Base-by-base conservation (phyloP, 53 echinoderm and acorn worm genomes). In the Henricia sp. region DNA sequence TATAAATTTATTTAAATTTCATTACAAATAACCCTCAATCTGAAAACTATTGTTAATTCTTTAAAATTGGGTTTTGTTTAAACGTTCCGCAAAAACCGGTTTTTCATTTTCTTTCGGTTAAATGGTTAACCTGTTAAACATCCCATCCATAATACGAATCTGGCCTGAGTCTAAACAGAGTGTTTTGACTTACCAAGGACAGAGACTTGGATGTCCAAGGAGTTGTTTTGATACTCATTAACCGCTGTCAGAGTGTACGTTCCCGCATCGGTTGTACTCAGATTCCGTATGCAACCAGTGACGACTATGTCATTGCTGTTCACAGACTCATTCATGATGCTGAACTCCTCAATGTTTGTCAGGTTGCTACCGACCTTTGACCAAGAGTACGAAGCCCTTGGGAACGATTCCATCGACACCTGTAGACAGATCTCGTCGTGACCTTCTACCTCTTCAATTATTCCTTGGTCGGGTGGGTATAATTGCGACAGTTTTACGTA, bases 121-220 rank as follows among this genome's bases (percentile, higher is more conserved):
- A n/a, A n/a, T n/a, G n/a, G n/a, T n/a, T n/a, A n/a, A n/a, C n/a
- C n/a, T n/a, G n/a, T n/a, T n/a, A n/a, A n/a, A n/a, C n/a, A n/a
- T n/a, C n/a, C n/a, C n/a, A n/a, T n/a, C n/a, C n/a, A n/a, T n/a
- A n/a, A n/a, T n/a, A n/a, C n/a, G n/a, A n/a, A n/a, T n/a, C n/a
- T n/a, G n/a, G n/a, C n/a, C n/a, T n/a, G n/a, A n/a, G n/a, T n/a
- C n/a, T n/a, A n/a, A n/a, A n/a, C n/a, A n/a, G n/a, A n/a, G n/a
- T n/a, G n/a, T 60, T 60, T 10, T 44, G 10, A 33, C 82, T 71
- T 24, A 88, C 88, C 88, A 8, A 71, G 71, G 16, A 88, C 83
- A 28, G 44, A 8, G 0, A 88, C 29, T 26, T 30, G 53, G n/a
- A 74, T 41, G 42, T 17, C 74, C 1, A 83, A 39, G 34, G 28